Evolutionary conservation across 2,113 vertebrate species (phyloP).

Genomic region (Calyptommatus sinebrachiatus): DNA sequence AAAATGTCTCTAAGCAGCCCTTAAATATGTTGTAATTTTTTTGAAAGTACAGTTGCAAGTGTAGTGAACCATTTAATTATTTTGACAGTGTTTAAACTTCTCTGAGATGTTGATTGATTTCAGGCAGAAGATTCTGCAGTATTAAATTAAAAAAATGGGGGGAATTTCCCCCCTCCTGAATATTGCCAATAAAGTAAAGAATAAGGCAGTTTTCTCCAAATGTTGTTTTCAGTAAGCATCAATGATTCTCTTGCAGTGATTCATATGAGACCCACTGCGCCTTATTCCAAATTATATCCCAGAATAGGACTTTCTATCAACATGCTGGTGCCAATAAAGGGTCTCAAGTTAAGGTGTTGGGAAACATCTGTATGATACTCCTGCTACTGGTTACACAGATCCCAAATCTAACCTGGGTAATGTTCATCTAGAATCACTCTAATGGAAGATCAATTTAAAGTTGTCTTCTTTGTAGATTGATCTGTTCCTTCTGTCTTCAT

Average conservation of each 20-base stretch:
- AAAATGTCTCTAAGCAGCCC: conserved; percentile 47
- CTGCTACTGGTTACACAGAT: no score
- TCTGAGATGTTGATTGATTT: conserved; percentile 59
- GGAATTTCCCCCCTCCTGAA: not conserved
- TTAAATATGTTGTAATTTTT: conserved; percentile 52
- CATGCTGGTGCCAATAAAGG: no score
- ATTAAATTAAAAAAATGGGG: conserved; percentile 55
- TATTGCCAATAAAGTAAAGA: conserved; percentile 58
- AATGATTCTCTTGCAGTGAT: not conserved
- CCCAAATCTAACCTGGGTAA: no score
- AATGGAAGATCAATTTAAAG: no score
- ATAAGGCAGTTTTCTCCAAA: conserved; percentile 3
- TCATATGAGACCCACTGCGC: no score
- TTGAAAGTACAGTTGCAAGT: conserved; percentile 47
- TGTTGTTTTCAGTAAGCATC: not conserved
- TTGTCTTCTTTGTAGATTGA: no score
- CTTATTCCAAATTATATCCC: no score
- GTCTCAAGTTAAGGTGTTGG: no score
- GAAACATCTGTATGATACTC: no score
- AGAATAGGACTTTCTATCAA: no score
- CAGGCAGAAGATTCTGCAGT: conserved; percentile 59
- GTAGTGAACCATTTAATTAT: conserved; percentile 67
- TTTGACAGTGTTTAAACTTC: conserved; percentile 62
- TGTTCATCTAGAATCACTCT: no score
- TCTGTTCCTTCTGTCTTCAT: no score